These are phyloP conservation scores for Neolamprologus sp. DNA, from an alignment of 2,113 vertebrate species.

Conservation along the genomic window DNA sequence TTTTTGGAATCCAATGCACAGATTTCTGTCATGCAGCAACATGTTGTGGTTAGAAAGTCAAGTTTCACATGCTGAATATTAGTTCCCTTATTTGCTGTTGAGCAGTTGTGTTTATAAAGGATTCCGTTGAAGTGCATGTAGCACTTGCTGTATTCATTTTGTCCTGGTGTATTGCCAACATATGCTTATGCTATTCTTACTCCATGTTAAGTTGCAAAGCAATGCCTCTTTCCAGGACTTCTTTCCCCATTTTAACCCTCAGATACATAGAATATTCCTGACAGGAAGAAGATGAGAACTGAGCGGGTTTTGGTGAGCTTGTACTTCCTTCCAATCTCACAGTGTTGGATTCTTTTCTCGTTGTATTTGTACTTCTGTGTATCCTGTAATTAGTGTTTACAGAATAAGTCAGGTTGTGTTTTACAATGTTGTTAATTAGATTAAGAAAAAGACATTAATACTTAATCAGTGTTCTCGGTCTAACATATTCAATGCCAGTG, in stretches of 20 bases:
- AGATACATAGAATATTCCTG: not conserved
- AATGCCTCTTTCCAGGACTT: not conserved
- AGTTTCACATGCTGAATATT: not conserved
- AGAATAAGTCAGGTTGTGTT: not conserved
- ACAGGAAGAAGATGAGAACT: not conserved
- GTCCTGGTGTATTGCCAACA: not conserved
- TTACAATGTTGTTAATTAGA: not conserved
- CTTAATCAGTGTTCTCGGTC: not conserved
- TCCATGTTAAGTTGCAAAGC: not conserved
- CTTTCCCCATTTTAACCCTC: not conserved
- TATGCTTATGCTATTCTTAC: not conserved
- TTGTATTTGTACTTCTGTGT: not conserved
- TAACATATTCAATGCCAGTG: too few species aligned
- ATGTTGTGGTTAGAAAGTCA: not conserved
- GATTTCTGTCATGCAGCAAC: not conserved
- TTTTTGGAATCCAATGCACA: not conserved
- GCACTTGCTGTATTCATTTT: not conserved
- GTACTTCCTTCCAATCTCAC: not conserved
- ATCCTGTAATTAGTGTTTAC: not conserved
- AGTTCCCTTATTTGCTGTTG: not conserved
- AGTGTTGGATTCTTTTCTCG: fast-evolving
- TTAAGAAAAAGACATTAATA: not conserved
- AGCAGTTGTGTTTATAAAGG: not conserved
- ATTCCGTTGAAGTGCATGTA: not conserved
- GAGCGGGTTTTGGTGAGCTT: not conserved